phyloP scores from a whole-genome alignment of 2,797 vertebrate species.

The Phrynocephalus vlangalii region DNA sequence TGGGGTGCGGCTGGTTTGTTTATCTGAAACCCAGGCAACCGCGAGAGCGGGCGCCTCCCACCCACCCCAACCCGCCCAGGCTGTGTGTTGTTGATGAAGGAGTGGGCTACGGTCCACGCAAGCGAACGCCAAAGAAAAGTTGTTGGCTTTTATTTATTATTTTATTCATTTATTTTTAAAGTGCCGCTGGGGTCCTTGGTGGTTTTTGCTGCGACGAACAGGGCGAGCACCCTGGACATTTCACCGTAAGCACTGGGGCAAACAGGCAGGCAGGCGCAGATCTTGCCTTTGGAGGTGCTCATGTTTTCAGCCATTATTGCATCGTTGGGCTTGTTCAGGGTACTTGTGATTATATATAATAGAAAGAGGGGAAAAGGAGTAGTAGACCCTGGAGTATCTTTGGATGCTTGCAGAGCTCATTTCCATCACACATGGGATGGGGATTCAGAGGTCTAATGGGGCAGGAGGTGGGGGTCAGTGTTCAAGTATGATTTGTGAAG shows the following conservation, averaged over 20 bases:
- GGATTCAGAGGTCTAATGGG: background rate
- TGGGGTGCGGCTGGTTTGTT: background rate
- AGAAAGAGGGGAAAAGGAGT: background rate
- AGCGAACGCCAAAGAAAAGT: too few species aligned
- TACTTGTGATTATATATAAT: background rate
- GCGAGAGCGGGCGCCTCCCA: background rate
- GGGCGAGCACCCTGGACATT: too few species aligned
- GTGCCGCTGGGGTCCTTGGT: too few species aligned
- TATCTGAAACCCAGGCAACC: background rate
- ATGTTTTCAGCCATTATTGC: background rate
- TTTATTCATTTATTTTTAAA: background rate
- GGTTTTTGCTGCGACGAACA: background rate
- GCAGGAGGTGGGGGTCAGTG: background rate
- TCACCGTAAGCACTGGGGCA: background rate
- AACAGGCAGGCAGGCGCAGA: too few species aligned
- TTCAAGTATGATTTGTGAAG: background rate
- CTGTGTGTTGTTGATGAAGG: too few species aligned
- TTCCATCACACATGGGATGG: background rate
- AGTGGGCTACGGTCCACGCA: too few species aligned
- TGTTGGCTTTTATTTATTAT: too few species aligned
- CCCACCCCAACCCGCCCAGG: background rate
- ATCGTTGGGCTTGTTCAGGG: background rate
- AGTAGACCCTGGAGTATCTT: background rate
- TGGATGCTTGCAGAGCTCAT: background rate
- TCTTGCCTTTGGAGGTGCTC: background rate